A percentile compares a stretch with the other conserved stretches of the same genome.
phyloP scores from a whole-genome alignment of 2,797 vertebrate species.

The Liparis tanakae region DNA sequence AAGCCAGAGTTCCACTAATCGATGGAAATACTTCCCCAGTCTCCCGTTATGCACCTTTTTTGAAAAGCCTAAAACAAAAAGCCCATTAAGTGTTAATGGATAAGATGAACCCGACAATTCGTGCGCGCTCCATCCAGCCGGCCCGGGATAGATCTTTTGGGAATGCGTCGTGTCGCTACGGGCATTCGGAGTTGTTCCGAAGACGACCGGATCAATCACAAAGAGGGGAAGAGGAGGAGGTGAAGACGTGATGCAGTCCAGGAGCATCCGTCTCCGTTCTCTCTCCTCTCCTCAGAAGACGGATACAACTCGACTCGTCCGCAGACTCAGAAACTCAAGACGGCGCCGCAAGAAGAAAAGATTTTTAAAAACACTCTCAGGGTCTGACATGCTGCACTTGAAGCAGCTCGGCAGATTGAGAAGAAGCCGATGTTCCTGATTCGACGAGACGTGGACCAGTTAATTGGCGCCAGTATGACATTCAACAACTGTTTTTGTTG shows the following conservation, averaged over 20 bases:
- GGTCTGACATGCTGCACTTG: not conserved
- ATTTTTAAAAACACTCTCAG: no score
- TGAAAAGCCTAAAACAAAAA: slow-evolving; percentile 1
- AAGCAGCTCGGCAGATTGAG: not conserved
- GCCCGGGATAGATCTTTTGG: no score
- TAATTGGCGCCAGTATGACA: no score
- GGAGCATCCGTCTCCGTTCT: slow-evolving; percentile 41
- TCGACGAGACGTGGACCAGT: no score
- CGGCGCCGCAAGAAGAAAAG: no score
- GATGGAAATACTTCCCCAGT: not conserved
- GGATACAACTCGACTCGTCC: slow-evolving; percentile 34
- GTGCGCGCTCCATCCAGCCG: not conserved
- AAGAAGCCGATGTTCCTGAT: not conserved
- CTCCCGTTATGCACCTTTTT: no score
- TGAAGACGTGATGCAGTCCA: slow-evolving; percentile 44
- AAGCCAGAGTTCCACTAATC: slow-evolving; percentile 2
- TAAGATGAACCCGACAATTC: not conserved
- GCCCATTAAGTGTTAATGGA: not conserved
- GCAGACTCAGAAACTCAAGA: not conserved
- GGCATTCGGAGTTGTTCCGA: not conserved
- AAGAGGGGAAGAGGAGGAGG: slow-evolving; percentile 20
- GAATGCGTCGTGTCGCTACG: no score
- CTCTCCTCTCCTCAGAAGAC: slow-evolving; percentile 60
- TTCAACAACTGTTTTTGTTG: no score
- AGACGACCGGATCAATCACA: not conserved